Conservation (phyloP, 2,113 vertebrate genomes). For the Paramisgurnus dabryanus region DNA sequence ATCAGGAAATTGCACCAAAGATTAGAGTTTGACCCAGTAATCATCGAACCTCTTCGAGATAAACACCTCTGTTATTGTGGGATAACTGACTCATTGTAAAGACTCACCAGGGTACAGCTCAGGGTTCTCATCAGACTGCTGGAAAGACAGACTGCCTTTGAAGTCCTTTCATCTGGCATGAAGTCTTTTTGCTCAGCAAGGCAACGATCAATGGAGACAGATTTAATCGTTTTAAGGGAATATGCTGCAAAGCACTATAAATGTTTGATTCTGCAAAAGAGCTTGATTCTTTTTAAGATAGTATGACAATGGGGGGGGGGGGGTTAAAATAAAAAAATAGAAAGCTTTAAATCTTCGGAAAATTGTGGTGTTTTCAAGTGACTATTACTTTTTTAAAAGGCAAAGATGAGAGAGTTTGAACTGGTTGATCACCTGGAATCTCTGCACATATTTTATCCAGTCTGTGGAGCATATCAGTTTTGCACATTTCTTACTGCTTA, state of each 20-base stretch:
- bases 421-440: no score
- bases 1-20: neutral
- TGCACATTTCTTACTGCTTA: no score
- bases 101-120: neutral
- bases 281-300: neutral
- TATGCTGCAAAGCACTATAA: neutral
- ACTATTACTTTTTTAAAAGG: no score
- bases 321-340: no score
- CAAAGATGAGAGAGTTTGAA: no score
- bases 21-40: neutral
- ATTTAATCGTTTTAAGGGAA: slow-evolving; percentile 12
- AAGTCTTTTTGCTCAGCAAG: neutral
- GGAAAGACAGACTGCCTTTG: neutral
- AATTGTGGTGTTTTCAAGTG: no score
- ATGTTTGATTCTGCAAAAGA: neutral
- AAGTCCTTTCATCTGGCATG: slow-evolving; percentile 4
- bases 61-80: neutral
- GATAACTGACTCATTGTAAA: slow-evolving; percentile 7
- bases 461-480: no score
- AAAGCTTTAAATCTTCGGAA: no score
- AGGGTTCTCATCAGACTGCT: slow-evolving; percentile 17
- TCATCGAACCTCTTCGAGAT: neutral
- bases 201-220: slow-evolving; percentile 10
- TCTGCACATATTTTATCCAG: no score
- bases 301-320: neutral